Percentiles rank a stretch among this genome's conserved stretches.
phyloP scores from a whole-genome alignment of 2,888 invertebrate species.

The Tipula helvola region DNA sequence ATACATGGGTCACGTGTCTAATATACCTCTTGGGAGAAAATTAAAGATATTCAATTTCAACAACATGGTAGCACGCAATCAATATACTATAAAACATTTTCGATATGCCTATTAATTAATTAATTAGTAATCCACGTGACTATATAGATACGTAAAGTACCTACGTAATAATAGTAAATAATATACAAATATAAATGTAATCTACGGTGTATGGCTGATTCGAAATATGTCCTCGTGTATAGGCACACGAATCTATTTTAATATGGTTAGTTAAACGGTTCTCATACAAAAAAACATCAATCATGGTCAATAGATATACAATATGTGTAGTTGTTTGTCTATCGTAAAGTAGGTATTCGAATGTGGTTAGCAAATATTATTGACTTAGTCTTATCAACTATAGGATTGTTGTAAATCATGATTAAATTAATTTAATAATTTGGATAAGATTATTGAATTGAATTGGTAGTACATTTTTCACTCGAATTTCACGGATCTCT shows the following conservation, averaged over 20 bases:
- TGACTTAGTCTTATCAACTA: neutral
- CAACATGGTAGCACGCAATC: no score
- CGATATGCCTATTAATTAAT: no score
- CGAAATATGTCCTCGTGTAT: neutral
- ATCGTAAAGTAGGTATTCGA: neutral
- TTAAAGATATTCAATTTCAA: no score
- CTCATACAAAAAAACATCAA: neutral
- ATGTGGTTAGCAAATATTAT: neutral
- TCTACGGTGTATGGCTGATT: no score
- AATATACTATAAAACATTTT: no score
- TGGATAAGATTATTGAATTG: neutral
- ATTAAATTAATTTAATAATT: neutral
- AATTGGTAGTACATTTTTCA: neutral
- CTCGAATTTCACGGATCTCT: no score
- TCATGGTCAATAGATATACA: neutral
- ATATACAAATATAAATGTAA: no score
- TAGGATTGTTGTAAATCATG: neutral
- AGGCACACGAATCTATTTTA: neutral
- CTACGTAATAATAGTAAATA: no score
- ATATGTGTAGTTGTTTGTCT: neutral
- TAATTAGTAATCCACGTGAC: no score
- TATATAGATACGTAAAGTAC: no score
- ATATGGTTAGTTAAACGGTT: neutral
- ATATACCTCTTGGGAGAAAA: no score
- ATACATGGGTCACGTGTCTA: no score